Conservation (phyloP, 2,113 vertebrate species). For the Tachysurus fulvidraco region DNA sequence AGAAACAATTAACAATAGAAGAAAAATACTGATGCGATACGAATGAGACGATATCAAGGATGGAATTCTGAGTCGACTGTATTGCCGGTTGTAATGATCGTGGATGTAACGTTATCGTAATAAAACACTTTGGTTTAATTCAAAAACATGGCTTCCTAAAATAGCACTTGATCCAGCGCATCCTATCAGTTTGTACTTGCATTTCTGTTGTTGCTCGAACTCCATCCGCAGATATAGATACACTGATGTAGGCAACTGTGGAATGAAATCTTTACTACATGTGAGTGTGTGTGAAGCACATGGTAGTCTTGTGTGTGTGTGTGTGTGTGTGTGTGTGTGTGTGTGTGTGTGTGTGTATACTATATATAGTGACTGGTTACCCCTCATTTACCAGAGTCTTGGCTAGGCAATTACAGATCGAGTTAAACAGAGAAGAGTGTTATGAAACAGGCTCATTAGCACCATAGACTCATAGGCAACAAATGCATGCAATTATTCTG, state of each 20-base stretch:
- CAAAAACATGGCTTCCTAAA: background rate
- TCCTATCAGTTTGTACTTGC: background rate
- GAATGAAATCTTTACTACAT: background rate
- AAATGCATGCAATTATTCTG: slow-evolving; percentile 23
- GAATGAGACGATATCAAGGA: background rate
- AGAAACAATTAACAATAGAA: background rate
- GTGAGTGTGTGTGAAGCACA: background rate
- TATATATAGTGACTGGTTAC: slow-evolving; percentile 19
- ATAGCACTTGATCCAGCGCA: background rate
- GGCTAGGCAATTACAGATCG: slow-evolving; percentile 25
- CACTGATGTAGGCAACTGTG: background rate
- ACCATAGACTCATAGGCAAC: slow-evolving; percentile 3
- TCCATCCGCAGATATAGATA: background rate
- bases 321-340: background rate
- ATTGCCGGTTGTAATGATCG: background rate
- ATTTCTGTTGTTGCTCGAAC: background rate
- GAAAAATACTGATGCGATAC: background rate
- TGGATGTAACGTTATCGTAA: background rate
- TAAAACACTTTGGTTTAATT: background rate
- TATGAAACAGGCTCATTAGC: slow-evolving; percentile 27
- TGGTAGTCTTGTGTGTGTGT: background rate
- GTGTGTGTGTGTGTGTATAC: background rate
- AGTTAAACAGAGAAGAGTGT: slow-evolving; percentile 15
- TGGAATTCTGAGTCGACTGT: background rate
- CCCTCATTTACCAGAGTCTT: slow-evolving; percentile 23